Conservation (phyloP, 2,113 vertebrate genomes). For the Macaca nemestrina region DNA sequence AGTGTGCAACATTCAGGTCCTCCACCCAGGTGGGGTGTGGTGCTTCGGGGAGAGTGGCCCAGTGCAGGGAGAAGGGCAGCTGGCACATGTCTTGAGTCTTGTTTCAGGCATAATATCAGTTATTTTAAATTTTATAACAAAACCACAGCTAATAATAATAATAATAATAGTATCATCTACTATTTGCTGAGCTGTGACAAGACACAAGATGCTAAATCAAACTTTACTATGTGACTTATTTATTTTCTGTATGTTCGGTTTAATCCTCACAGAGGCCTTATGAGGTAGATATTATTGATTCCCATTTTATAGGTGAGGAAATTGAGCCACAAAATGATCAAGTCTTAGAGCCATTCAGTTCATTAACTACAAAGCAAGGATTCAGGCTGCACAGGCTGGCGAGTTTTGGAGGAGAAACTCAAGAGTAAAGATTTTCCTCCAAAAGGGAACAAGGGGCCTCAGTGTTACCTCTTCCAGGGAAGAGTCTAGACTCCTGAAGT, state of each 20-base stretch:
- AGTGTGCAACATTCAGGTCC: fast-evolving
- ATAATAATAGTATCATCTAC: not conserved
- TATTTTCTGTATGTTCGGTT: not conserved
- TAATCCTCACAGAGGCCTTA: not conserved
- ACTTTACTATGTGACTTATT: not conserved
- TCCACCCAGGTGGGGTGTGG: too few relatives aligned
- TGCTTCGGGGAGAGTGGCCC: not conserved
- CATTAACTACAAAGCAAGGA: not conserved
- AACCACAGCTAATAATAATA: not conserved
- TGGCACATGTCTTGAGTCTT: fast-evolving
- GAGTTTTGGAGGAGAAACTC: not conserved
- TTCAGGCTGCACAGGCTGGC: not conserved
- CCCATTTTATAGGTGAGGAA: not conserved
- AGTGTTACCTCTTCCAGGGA: not conserved
- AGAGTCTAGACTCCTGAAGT: not conserved
- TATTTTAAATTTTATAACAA: not conserved
- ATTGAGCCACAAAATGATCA: not conserved
- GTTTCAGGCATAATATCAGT: not conserved
- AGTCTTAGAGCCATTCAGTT: not conserved
- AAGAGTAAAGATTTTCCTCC: not conserved
- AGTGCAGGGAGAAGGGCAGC: fast-evolving
- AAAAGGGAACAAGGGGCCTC: not conserved
- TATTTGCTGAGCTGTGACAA: not conserved
- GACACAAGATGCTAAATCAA: not conserved
- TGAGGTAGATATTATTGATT: not conserved